Evolutionary conservation across 2,113 vertebrate species (phyloP).

Genomic region (Oreotrochilus melanogaster): DNA sequence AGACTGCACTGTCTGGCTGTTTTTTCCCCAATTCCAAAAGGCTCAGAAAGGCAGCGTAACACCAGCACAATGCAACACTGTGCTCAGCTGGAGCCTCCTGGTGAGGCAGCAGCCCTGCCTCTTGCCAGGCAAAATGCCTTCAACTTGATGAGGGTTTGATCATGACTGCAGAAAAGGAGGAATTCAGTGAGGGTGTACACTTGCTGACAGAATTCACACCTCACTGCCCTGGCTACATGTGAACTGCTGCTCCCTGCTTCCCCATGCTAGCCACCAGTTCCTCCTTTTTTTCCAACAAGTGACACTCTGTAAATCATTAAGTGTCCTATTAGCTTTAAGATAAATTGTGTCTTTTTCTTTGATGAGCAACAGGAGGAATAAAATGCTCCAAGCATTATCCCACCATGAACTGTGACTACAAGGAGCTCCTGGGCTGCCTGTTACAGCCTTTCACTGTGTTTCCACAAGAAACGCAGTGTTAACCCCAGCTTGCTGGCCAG

Average conservation of each 20-base stretch:
- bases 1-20: not conserved
- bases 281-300: not conserved
- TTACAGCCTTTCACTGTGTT: not conserved
- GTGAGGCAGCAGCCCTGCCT: not conserved
- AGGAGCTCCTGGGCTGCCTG: not conserved
- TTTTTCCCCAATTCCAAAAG: rapidly evolving
- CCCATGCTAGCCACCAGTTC: not conserved
- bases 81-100: not conserved
- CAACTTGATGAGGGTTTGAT: not conserved
- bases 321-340: not conserved
- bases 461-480: not conserved
- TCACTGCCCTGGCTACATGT: not conserved
- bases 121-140: not conserved
- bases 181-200: not conserved
- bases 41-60: not conserved
- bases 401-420: not conserved
- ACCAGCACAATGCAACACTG: not conserved
- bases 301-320: too few species aligned
- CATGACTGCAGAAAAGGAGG: not conserved
- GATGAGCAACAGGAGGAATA: not conserved
- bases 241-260: not conserved
- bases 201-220: not conserved
- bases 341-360: not conserved
- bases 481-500: not conserved
- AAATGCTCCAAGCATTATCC: not conserved